A percentile compares a stretch with the other conserved stretches of the same genome.
Conservation (phyloP, 2,888 invertebrate genomes). For the Oxycera nigricornis region DNA sequence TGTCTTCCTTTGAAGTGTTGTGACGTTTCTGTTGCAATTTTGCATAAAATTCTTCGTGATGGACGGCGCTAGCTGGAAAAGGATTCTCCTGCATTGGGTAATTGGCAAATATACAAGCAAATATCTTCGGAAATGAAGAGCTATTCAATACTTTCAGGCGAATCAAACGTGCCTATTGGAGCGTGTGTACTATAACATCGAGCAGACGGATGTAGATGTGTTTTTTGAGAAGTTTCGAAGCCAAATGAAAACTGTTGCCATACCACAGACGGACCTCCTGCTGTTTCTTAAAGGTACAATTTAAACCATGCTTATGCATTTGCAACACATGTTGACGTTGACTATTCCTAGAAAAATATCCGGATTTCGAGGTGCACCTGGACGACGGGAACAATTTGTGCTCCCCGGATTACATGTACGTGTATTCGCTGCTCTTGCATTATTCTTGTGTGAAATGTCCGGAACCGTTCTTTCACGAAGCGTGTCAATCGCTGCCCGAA, state of each 20-base stretch:
- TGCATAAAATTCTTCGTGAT: background rate
- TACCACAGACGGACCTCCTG: constrained; percentile 41
- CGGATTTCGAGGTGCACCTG: constrained; percentile 52
- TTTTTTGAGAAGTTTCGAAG: constrained; percentile 53
- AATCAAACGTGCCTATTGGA: constrained; percentile 53
- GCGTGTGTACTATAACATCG: constrained; percentile 51
- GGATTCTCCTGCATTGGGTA: constrained; percentile 43
- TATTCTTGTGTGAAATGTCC: constrained; percentile 57
- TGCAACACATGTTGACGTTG: background rate
- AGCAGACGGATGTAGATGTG: constrained; percentile 56
- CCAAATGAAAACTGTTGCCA: constrained; percentile 36
- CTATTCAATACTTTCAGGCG: constrained; percentile 49
- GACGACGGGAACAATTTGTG: constrained; percentile 52
- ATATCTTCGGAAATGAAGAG: background rate
- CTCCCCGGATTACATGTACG: constrained; percentile 55
- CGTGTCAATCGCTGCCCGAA: constrained; percentile 55
- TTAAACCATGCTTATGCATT: background rate
- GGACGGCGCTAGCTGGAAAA: constrained; percentile 43
- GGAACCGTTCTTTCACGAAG: constrained; percentile 54
- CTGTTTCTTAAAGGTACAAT: constrained; percentile 54
- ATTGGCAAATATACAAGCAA: background rate
- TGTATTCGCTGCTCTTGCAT: constrained; percentile 58
- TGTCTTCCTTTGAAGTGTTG: background rate
- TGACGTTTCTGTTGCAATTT: background rate
- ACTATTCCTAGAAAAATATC: constrained; percentile 53